Percentiles rank a stretch among this genome's conserved stretches.
Conservation (phyloP, 1,140 invertebrate species). For the Cyclina sinensis region DNA sequence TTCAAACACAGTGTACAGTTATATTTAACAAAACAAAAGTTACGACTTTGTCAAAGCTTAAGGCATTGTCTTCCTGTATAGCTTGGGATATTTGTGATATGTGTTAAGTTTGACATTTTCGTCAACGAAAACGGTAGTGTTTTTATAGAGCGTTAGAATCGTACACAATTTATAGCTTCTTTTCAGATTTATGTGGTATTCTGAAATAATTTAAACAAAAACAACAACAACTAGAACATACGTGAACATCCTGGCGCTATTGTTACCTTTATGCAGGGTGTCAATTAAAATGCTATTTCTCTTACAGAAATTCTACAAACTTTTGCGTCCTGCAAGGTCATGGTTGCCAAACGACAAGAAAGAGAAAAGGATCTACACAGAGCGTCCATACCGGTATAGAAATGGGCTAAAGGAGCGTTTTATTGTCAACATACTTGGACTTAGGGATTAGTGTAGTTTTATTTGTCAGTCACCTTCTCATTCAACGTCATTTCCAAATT, state of each 20-base stretch:
- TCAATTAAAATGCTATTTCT: neutral
- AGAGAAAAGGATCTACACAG: neutral
- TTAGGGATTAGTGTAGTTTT: neutral
- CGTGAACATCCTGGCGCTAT: neutral
- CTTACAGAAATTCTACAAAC: neutral
- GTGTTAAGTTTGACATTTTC: no score
- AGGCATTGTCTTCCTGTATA: no score
- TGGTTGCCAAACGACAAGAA: conserved; percentile 9
- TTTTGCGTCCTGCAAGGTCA: neutral
- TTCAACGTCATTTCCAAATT: no score
- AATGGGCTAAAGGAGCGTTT: neutral
- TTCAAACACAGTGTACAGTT: neutral
- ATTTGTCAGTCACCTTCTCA: no score
- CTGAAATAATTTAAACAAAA: neutral
- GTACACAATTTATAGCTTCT: neutral
- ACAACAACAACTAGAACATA: neutral
- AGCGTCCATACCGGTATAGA: neutral
- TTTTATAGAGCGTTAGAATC: no score
- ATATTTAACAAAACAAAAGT: no score
- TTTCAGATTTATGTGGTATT: neutral
- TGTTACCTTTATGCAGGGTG: neutral
- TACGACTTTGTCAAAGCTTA: no score
- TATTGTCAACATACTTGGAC: neutral
- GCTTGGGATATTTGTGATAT: no score
- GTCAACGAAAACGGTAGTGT: no score